Conservation (phyloP, 2,113 vertebrate genomes). For the Enhydra lutris region DNA sequence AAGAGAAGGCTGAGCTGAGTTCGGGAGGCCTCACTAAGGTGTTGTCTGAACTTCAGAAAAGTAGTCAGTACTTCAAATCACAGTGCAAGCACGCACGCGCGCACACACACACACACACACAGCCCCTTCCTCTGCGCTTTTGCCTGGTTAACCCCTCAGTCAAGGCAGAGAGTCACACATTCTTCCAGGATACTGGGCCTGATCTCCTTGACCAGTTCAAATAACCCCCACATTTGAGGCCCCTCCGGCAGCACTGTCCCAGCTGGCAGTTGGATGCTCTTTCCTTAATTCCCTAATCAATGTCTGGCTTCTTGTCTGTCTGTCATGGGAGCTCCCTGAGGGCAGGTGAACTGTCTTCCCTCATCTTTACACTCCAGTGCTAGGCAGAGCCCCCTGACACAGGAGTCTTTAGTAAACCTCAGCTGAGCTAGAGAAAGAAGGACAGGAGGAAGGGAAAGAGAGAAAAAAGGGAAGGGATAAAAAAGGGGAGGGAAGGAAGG, state of each 20-base stretch:
- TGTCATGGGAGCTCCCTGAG: not conserved
- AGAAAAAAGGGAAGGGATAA: too few species aligned
- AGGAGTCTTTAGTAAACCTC: not conserved
- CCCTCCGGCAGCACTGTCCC: not conserved
- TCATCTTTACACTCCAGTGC: not conserved
- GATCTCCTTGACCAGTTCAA: not conserved
- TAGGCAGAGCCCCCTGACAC: not conserved
- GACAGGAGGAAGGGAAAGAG: too few species aligned
- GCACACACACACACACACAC: not conserved
- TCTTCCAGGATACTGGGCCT: not conserved
- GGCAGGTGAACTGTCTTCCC: not conserved
- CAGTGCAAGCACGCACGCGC: rapidly evolving
- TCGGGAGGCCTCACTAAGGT: not conserved
- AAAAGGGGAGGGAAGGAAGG: too few species aligned
- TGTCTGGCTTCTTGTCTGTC: not conserved
- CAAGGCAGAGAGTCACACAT: not conserved
- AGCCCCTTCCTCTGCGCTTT: not conserved
- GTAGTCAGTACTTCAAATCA: not conserved
- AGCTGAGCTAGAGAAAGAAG: not conserved
- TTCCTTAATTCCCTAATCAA: not conserved
- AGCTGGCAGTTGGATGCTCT: rapidly evolving
- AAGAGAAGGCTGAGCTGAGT: not conserved
- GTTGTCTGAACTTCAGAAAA: not conserved
- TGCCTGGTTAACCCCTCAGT: not conserved
- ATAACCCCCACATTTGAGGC: not conserved